phyloP scores from a whole-genome alignment of 2,113 vertebrate genomes.

The Cryptotis parvus region DNA sequence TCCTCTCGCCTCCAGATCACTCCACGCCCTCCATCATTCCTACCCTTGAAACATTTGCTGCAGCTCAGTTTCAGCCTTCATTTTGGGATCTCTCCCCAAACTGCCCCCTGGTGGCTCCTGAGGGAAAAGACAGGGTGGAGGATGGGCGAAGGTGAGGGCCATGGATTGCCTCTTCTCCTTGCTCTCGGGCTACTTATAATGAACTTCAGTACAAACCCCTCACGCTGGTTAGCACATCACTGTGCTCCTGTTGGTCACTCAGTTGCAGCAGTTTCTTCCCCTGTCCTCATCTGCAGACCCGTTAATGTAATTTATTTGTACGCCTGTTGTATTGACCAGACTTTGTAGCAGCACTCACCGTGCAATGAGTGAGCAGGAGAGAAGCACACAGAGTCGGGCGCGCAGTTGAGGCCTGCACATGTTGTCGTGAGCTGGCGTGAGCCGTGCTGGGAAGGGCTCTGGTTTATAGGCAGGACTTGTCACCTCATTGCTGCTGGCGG shows the following conservation, averaged over 20 bases:
- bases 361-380: background rate
- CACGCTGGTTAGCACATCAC: background rate
- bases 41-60: background rate
- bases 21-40: background rate
- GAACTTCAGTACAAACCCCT: background rate
- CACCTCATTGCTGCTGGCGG: slow-evolving; percentile 51
- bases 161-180: background rate
- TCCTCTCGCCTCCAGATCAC: background rate
- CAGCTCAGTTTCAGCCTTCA: background rate
- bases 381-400: background rate
- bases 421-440: slow-evolving; percentile 17
- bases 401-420: background rate
- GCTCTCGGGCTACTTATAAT: background rate
- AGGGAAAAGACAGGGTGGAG: slow-evolving; percentile 35
- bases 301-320: background rate
- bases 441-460: background rate
- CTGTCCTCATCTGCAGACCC: background rate
- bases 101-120: slow-evolving; percentile 74
- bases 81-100: background rate
- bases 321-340: background rate
- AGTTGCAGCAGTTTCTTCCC: background rate
- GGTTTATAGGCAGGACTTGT: slow-evolving; percentile 46
- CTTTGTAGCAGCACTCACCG: background rate
- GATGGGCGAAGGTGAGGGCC: background rate
- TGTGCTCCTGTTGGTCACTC: background rate